Base-by-base conservation (phyloP, 2,888 invertebrate genomes). In the Anthoptus insignis region DNA sequence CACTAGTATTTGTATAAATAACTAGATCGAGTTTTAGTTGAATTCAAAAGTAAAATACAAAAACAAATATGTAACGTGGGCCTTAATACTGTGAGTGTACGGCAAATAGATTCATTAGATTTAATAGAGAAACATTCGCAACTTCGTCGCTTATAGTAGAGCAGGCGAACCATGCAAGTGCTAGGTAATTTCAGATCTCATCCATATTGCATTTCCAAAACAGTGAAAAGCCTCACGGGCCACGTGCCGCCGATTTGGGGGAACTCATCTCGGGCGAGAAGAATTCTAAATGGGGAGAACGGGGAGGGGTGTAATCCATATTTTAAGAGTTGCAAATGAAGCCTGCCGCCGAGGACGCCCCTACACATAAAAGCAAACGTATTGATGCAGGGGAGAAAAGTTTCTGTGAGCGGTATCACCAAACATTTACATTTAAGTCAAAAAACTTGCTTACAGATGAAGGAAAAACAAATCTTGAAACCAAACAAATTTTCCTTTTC, bases 311-410 rank as follows among this genome's bases (percentile, higher is more conserved):
- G 60, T 53, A 60, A 60, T 61, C 60, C 60, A 61, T 61, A 53
- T 61, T 61, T 61, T 61, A 61, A 61, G 60, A 61, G 60, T 61
- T 61, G 60, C 45, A 61, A 29, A 53, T 53, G 60, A 53, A 45
- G 32, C 53, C 52, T 4, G 53, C 27, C 54, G 54, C 16, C 34
- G 1, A 42, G 8, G 3, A 42, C 39, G 39, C 37, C 50, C 60
- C 52, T 32, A 52, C 52, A 60, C 60, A 53, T 60, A 32, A 60
- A 50, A 42, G 60, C 19, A 52, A 60, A 60, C 60, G 53, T 54
- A 61, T 61, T 24, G 60, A 32, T 16, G 29, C 29, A 19, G 52
- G 59, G 52, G 27, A 50, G 21, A 37, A 29, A 27, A 27, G 29
- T 4, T 39, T 19, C 50, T 39, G 22, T 11, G 8, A 7, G 47